A percentile compares a stretch with the other conserved stretches of the same genome.
These are phyloP conservation scores for Castor canadensis DNA, from an alignment of 2,113 vertebrate species.

Conservation along the genomic window DNA sequence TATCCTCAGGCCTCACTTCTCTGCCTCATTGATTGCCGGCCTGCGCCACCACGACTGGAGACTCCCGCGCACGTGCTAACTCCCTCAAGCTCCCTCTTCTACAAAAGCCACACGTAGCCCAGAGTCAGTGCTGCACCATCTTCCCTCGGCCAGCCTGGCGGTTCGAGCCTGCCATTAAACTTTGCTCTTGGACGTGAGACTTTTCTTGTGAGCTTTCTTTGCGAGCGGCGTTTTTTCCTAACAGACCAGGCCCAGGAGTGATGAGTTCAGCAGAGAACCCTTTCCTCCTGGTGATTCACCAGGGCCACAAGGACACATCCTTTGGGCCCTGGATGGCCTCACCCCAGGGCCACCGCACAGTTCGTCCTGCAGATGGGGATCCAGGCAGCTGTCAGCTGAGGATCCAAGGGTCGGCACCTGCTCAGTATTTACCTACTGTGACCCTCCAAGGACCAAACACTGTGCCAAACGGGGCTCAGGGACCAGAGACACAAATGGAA, in stretches of 20 bases:
- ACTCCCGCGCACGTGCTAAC: no score
- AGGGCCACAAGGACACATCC: accelerated
- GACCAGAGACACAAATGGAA: not conserved
- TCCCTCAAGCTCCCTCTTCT: no score
- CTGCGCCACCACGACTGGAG: no score
- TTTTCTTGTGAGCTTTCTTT: no score
- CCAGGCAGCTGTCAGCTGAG: accelerated
- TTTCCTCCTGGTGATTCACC: not conserved
- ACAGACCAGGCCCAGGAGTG: not conserved
- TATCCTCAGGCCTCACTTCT: no score
- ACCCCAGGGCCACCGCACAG: not conserved
- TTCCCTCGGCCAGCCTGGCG: no score
- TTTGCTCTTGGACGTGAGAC: no score
- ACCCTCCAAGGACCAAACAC: accelerated
- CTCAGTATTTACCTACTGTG: accelerated
- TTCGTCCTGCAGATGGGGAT: not conserved
- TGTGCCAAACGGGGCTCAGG: not conserved
- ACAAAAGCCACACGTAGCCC: no score
- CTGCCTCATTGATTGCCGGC: no score
- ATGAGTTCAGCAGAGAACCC: not conserved
- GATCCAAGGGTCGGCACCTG: not conserved
- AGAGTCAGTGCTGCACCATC: no score
- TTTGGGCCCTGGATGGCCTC: not conserved
- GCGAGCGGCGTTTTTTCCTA: not conserved
- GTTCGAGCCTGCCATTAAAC: no score